phyloP scores from a whole-genome alignment of 2,113 vertebrate genomes.

The Callopanchax toddi region DNA sequence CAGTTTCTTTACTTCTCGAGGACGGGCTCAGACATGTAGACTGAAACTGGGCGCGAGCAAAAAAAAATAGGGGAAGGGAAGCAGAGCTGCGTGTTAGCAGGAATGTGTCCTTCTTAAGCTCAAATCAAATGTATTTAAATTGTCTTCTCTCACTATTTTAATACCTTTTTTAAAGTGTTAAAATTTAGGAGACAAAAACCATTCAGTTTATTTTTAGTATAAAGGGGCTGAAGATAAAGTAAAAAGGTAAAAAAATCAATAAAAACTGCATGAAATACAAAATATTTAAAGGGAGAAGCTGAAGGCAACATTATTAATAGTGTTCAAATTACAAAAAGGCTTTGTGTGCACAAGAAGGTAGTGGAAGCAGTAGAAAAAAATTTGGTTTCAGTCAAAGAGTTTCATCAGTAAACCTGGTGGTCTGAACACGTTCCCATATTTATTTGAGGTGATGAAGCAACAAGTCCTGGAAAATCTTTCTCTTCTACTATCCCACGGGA shows the following conservation, averaged over 20 bases:
- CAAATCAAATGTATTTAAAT: too few species aligned
- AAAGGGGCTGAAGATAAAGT: background rate
- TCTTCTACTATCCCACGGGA: constrained; percentile 83
- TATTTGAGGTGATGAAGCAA: constrained; percentile 76
- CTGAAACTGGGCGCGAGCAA: constrained; percentile 78
- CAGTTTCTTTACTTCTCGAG: constrained; percentile 54
- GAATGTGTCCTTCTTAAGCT: too few species aligned
- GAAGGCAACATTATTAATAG: background rate
- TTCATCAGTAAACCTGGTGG: constrained; percentile 62
- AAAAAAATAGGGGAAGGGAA: constrained; percentile 68
- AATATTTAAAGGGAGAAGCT: background rate
- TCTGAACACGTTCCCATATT: constrained; percentile 76
- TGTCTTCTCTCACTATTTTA: too few species aligned
- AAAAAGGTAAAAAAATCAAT: background rate
- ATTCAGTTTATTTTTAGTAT: background rate
- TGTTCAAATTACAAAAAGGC: background rate
- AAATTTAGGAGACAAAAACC: too few species aligned
- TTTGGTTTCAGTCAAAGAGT: constrained; percentile 54
- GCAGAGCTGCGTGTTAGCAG: too few species aligned
- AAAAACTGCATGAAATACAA: background rate
- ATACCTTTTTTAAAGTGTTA: too few species aligned
- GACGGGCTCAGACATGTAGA: constrained; percentile 76
- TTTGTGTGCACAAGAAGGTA: constrained; percentile 23
- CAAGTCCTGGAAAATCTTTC: constrained; percentile 76
- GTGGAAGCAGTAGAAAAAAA: constrained; percentile 32